Evolutionary conservation across 2,113 vertebrate genomes (phyloP), one percentile per base, ranked within the genome.

Genomic region (Nothoprocta perdicaria): DNA sequence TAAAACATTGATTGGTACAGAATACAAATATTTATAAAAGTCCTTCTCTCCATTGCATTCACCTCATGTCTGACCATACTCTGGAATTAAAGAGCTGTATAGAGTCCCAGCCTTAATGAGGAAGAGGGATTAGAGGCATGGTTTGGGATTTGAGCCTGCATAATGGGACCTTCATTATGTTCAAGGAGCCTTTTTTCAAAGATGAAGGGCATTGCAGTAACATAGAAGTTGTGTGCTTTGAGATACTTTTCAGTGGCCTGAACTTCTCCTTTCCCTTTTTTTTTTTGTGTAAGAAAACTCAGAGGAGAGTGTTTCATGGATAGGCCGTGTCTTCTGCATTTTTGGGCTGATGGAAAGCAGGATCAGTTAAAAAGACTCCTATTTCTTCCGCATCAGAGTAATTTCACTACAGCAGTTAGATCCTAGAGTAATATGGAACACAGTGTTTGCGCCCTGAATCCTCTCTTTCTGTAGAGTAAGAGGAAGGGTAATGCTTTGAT

Each of bases 371-470:
- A 78, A 48, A 6, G 26, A 35, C 10, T 73, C 62, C 61, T 24
- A 38, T 9, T 45, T 67, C 31, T 48, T 15, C 4, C 21, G 52
- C 7, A 27, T 0, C 14, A 16, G 50, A 46, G 1, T 27, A 87
- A 72, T 52, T 79, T 62, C 10, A 46, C 2, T 23, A 10, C 21
- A 45, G 10, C 7, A 22, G 12, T 77, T 80, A 66, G 24, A 55
- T 50, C 7, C 23, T 12, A 38, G 5, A 5, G 22, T 61, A 89
- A 63, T 4, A 5, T 10, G 55, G 22, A 45, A 46, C 41, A 21
- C 2, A n/a, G 3, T 19, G 15, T 40, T 33, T 79, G 29, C 22
- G 14, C 14, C 31, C 13, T 73, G 26, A 45, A 69, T 78, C 8
- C 1, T 66, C 12, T 13, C 6, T 76, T 6, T 5, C 14, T 50